Conservation (phyloP, 2,888 invertebrate genomes). For the Seladonia tumulorum region DNA sequence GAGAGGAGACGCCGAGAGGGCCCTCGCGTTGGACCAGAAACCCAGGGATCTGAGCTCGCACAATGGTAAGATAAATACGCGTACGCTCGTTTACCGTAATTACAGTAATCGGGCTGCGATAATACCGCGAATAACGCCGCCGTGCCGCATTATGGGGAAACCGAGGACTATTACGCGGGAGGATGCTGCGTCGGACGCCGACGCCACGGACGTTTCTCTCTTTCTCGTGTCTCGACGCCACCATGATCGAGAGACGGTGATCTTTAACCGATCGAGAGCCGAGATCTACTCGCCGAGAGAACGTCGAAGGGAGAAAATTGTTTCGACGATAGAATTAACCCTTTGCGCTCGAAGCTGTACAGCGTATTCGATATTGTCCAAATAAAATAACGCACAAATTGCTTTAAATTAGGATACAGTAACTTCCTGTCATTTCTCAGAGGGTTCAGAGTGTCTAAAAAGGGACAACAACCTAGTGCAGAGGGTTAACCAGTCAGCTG, state of each 20-base stretch:
- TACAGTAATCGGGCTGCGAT: slow-evolving; percentile 60
- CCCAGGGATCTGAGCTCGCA: slow-evolving; percentile 94
- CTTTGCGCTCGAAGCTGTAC: too few relatives aligned
- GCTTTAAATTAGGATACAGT: too few relatives aligned
- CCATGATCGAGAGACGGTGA: not conserved
- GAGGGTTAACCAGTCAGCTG: too few relatives aligned
- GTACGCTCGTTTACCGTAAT: slow-evolving; percentile 58
- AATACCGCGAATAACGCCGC: slow-evolving; percentile 61
- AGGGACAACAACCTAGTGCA: too few relatives aligned
- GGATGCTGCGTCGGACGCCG: not conserved
- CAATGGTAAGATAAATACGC: slow-evolving; percentile 88
- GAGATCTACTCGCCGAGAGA: not conserved
- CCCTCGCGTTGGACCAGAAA: slow-evolving; percentile 92
- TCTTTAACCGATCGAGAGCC: not conserved
- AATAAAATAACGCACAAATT: too few relatives aligned
- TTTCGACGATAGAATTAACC: not conserved
- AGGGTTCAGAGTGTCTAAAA: too few relatives aligned
- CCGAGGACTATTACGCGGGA: slow-evolving; percentile 37
- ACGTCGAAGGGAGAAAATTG: not conserved
- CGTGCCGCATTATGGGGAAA: slow-evolving; percentile 2
- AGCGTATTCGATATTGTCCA: too few relatives aligned
- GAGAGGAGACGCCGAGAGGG: slow-evolving; percentile 93
- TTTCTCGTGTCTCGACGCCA: slow-evolving; percentile 30
- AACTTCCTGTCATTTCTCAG: too few relatives aligned
- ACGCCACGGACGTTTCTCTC: too few relatives aligned